Conservation (phyloP, 2,113 vertebrate species). For the Pedetes capensis region DNA sequence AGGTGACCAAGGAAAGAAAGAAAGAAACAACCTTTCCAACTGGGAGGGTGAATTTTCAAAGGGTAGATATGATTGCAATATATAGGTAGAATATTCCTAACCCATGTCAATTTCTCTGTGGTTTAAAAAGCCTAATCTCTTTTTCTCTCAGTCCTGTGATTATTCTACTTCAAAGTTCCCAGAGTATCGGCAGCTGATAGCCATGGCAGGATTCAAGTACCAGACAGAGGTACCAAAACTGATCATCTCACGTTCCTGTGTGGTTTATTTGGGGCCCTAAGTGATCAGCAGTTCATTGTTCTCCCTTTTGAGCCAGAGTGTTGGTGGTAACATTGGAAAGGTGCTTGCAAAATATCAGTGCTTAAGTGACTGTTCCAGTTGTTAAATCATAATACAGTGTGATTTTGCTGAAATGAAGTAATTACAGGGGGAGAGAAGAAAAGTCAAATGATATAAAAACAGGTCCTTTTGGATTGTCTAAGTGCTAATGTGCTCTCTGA, state of each 20-base stretch:
- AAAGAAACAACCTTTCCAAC: neutral
- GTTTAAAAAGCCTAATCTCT: neutral
- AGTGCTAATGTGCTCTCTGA: conserved; percentile 30
- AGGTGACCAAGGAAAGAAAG: neutral
- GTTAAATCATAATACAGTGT: conserved; percentile 65
- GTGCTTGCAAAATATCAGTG: conserved; percentile 55
- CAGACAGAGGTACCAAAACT: neutral
- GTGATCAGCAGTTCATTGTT: neutral
- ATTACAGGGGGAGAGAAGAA: conserved; percentile 70
- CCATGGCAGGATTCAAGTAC: neutral
- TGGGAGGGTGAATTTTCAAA: neutral
- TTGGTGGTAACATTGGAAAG: neutral
- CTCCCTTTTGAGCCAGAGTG: neutral
- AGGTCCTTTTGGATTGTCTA: conserved; percentile 36
- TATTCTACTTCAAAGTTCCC: neutral
- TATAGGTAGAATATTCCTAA: neutral
- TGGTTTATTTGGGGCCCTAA: neutral
- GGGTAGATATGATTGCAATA: neutral
- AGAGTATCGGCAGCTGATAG: neutral
- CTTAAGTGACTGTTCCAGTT: conserved; percentile 61
- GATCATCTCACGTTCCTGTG: neutral
- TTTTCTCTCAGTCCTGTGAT: neutral
- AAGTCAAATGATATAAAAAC: conserved; percentile 68
- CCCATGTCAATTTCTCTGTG: neutral
- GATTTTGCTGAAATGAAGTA: conserved; percentile 73